Evolutionary conservation across 2,888 invertebrate species (phyloP).

Genomic region (Conomelus anceps): DNA sequence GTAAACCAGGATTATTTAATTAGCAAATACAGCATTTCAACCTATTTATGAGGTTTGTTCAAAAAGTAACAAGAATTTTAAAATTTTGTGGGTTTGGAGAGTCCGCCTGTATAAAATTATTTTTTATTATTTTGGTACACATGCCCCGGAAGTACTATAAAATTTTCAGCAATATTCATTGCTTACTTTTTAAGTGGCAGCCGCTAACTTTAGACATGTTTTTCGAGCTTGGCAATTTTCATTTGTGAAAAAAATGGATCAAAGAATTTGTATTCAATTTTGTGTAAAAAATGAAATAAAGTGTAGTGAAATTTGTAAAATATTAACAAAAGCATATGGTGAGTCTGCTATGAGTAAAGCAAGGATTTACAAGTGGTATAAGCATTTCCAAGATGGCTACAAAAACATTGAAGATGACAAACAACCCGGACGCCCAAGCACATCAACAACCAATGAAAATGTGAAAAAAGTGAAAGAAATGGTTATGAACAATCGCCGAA

Average conservation of each 20-base stretch:
- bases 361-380: no score
- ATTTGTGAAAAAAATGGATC: constrained; percentile 3
- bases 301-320: background rate
- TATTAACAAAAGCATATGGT: background rate
- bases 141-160: background rate
- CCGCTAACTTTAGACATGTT: background rate
- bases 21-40: no score
- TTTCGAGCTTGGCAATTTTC: background rate
- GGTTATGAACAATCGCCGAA: constrained; percentile 29
- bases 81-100: background rate
- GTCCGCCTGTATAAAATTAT: background rate
- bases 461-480: no score
- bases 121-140: background rate
- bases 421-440: constrained; percentile 31
- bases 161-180: background rate
- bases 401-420: constrained; percentile 30
- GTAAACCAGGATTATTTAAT: no score
- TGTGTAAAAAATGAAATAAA: constrained; percentile 18
- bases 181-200: background rate
- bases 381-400: constrained; percentile 15
- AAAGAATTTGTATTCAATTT: constrained; percentile 22
- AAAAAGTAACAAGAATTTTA: background rate
- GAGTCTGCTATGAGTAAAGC: no score
- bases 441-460: constrained; percentile 36
- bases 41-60: background rate